phyloP scores from a whole-genome alignment of 1,140 invertebrate species.

The Diuraphis noxia region DNA sequence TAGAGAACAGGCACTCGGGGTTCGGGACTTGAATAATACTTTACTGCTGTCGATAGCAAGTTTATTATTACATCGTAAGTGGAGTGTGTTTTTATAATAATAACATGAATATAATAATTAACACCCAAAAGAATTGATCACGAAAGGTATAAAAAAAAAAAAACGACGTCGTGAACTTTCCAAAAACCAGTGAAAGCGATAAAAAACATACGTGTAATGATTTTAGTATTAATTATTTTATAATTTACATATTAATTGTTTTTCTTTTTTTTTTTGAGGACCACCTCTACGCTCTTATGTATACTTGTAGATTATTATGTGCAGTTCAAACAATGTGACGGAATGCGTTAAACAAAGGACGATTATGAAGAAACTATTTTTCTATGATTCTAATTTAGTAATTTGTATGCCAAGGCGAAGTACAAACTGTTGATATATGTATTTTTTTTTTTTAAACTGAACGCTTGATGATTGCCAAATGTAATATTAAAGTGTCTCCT shows the following conservation, averaged over 20 bases:
- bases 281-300: background rate
- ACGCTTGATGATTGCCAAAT: background rate
- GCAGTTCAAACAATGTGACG: background rate
- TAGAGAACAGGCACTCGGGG: background rate
- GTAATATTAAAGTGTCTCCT: too few relatives aligned
- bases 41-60: background rate
- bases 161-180: background rate
- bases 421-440: background rate
- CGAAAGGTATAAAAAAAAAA: background rate
- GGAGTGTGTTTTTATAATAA: background rate
- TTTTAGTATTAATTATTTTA: background rate
- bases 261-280: background rate
- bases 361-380: background rate
- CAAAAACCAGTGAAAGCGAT: background rate
- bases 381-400: background rate
- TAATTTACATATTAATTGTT: background rate
- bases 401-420: background rate
- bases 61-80: background rate
- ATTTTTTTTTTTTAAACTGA: background rate
- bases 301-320: background rate
- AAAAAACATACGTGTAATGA: background rate
- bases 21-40: background rate
- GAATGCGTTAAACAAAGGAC: background rate
- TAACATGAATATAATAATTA: background rate
- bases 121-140: background rate